Evolutionary conservation across 2,113 vertebrate genomes (phyloP), one percentile per base, ranked within the genome.

Genomic region (Pituophis catenifer): DNA sequence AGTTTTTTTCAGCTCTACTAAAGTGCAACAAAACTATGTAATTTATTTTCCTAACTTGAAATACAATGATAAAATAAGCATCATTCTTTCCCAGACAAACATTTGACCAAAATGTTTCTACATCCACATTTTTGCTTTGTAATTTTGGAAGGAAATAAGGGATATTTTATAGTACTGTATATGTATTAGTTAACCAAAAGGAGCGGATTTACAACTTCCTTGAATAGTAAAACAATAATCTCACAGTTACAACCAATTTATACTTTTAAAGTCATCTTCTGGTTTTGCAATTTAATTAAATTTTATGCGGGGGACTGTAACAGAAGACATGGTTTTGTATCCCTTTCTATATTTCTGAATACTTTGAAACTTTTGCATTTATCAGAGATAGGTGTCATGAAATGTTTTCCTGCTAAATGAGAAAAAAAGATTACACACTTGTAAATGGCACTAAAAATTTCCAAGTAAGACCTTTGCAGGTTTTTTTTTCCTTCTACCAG

Each of bases 391-490:
- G 93, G 87, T 23, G 10, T 96, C 96, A 94, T 97, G 94, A 97
- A 95, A 96, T 94, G 93, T 93, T 96, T 96, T 95, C 95, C 94
- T 91, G 95, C 96, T 95, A 95, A 95, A 95, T 94, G 86, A 95
- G 90, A 94, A 55, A 93, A 89, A 96, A 95, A 92, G 89, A 89
- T 50, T 53, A 94, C 93, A 97, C 96, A 92, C 95, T 93, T 62
- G 90, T 90, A 97, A 52, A 53, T 29, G 19, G 94, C 86, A 75
- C 23, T 26, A 91, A 94, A 92, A 33, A 81, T 5, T 3, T 33
- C 96, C 89, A 94, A 93, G 96, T 95, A 50, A 19, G 50, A 23
- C 90, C 90, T 89, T 92, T 59, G 91, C 1, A 9, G 33, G 50
- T 52, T 93, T 94, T 9, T 48, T 93, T 95, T 94, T 96, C 92